These are phyloP conservation scores for Scaptomyza reducta DNA, from an alignment of 2,888 invertebrate species.

Conservation along the genomic window DNA sequence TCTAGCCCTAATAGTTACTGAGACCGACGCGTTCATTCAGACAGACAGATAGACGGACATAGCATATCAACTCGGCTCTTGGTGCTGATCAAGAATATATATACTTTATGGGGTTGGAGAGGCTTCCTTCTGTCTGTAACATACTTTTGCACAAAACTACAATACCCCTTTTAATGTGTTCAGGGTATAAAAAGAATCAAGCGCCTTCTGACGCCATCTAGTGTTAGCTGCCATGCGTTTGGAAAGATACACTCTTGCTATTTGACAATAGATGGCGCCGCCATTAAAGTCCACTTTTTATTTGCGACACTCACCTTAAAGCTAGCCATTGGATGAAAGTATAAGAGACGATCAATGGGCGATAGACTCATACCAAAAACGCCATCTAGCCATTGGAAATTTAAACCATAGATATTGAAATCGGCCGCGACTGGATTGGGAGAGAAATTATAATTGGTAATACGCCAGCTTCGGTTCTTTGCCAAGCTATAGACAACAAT, in stretches of 20 bases:
- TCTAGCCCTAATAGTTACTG: too few relatives aligned
- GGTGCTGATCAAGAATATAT: too few relatives aligned
- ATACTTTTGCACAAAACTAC: too few relatives aligned
- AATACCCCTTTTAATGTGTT: too few relatives aligned
- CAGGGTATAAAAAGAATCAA: background rate
- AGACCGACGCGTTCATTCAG: too few relatives aligned
- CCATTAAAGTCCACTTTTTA: background rate
- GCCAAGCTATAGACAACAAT: conserved; percentile 82
- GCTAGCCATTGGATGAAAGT: conserved; percentile 93
- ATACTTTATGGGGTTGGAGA: too few relatives aligned
- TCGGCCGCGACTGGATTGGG: conserved; percentile 86
- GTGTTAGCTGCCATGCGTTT: background rate
- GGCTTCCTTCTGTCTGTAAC: too few relatives aligned
- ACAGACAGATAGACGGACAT: too few relatives aligned
- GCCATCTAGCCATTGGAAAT: conserved; percentile 93
- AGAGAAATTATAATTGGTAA: conserved; percentile 81
- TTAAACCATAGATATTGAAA: conserved; percentile 89
- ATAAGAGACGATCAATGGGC: conserved; percentile 88
- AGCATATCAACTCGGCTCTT: too few relatives aligned
- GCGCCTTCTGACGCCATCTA: background rate
- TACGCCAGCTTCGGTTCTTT: conserved; percentile 82
- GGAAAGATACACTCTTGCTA: background rate
- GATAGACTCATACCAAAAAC: conserved; percentile 90
- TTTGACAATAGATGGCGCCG: background rate
- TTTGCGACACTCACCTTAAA: conserved; percentile 85